phyloP scores from a whole-genome alignment of 1,140 invertebrate genomes.

The Gerris buenoi region DNA sequence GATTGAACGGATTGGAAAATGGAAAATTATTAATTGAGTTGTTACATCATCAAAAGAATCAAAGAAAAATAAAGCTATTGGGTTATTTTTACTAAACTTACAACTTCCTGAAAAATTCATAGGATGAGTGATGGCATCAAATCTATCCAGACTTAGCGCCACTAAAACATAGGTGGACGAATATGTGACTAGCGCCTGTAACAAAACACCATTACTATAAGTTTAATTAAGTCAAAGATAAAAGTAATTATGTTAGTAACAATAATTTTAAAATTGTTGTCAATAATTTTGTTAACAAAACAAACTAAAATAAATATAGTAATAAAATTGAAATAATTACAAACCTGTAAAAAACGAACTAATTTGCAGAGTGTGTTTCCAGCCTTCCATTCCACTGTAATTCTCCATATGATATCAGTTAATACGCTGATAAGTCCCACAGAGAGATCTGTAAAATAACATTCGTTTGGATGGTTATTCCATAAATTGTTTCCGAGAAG shows the following conservation, averaged over 20 bases:
- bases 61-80: too few relatives aligned
- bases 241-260: background rate
- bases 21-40: too few relatives aligned
- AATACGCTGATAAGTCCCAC: conserved; percentile 45
- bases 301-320: too few relatives aligned
- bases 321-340: too few relatives aligned
- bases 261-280: too few relatives aligned
- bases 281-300: too few relatives aligned
- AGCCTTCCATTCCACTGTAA: conserved; percentile 41
- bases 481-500: too few relatives aligned
- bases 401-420: conserved; percentile 46
- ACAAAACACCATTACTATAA: conserved; percentile 2
- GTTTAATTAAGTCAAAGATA: background rate
- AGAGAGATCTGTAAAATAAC: conserved; percentile 39
- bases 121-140: conserved; percentile 85
- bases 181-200: conserved; percentile 68
- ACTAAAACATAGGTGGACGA: conserved; percentile 90
- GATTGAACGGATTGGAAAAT: too few relatives aligned
- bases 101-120: conserved; percentile 89
- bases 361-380: conserved; percentile 44
- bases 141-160: conserved; percentile 82
- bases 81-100: too few relatives aligned
- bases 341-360: conserved; percentile 33
- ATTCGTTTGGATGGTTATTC: too few relatives aligned
- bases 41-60: too few relatives aligned